Evolutionary conservation across 2,888 invertebrate genomes (phyloP).

Genomic region (Scaeva pyrastri): DNA sequence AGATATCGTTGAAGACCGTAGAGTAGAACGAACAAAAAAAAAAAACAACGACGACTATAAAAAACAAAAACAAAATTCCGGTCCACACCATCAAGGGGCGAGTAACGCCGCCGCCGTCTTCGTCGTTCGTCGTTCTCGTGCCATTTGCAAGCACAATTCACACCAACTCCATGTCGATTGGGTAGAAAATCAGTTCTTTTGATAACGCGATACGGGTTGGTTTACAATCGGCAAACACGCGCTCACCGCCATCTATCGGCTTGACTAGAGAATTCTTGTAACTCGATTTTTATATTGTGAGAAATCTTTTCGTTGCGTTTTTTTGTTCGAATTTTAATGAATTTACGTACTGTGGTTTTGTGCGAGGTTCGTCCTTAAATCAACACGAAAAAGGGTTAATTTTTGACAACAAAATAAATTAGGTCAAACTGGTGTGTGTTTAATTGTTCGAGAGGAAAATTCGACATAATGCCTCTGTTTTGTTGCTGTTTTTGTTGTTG

Average conservation of each 20-base stretch:
- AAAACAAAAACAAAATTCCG: slow-evolving; percentile 36
- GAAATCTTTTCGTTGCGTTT: background rate
- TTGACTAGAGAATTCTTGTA: background rate
- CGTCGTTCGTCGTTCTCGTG: background rate
- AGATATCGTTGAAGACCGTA: background rate
- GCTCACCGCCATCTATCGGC: slow-evolving; percentile 70
- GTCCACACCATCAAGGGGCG: slow-evolving; percentile 35
- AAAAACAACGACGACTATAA: background rate
- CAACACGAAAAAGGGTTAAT: background rate
- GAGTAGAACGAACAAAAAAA: slow-evolving; percentile 10
- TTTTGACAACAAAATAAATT: slow-evolving; percentile 37
- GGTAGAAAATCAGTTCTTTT: slow-evolving; percentile 75
- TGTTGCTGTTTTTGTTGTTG: slow-evolving; percentile 13
- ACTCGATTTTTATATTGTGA: background rate
- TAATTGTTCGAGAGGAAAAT: slow-evolving; percentile 52
- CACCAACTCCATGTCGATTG: slow-evolving; percentile 74
- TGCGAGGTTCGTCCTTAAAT: background rate
- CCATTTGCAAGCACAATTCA: slow-evolving; percentile 63
- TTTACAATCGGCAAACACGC: slow-evolving; percentile 59
- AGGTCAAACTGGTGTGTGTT: slow-evolving; percentile 59
- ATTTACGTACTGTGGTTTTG: background rate
- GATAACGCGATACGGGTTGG: slow-evolving; percentile 75
- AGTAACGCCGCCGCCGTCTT: background rate
- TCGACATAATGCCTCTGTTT: slow-evolving; percentile 3
- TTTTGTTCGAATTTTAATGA: background rate